Conservation (phyloP, 2,113 vertebrate genomes). For the Neodon shergylaensis region DNA sequence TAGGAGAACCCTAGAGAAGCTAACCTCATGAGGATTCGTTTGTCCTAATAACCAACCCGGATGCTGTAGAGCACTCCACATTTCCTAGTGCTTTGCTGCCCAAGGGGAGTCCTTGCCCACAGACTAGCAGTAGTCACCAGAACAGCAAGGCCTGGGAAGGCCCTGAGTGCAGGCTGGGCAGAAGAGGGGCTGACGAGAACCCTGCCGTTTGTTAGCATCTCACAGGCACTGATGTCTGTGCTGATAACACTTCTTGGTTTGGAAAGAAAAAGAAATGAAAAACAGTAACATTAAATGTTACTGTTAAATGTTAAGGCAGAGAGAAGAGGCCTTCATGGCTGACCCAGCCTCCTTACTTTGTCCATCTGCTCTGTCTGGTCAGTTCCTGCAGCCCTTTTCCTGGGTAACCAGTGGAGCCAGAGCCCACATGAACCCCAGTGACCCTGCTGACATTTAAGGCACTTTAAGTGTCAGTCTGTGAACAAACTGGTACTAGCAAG, state of each 20-base stretch:
- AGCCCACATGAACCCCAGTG: neutral
- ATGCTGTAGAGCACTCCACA: neutral
- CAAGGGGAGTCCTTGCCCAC: neutral
- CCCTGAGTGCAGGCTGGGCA: neutral
- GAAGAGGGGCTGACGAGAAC: neutral
- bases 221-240: neutral
- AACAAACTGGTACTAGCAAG: neutral
- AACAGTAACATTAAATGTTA: neutral
- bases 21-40: neutral
- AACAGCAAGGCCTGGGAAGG: neutral
- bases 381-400: neutral
- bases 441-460: neutral
- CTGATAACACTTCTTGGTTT: conserved; percentile 11
- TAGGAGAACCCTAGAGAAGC: neutral
- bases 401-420: neutral
- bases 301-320: neutral
- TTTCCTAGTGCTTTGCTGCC: neutral
- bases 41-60: neutral
- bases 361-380: neutral
- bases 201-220: neutral
- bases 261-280: conserved; percentile 8
- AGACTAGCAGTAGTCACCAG: neutral
- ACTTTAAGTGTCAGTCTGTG: neutral
- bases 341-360: neutral
- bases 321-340: neutral